Evolutionary conservation across 2,888 invertebrate genomes (phyloP), one percentile per base, ranked within the genome.

Genomic region (Aproaerema taeniolella): DNA sequence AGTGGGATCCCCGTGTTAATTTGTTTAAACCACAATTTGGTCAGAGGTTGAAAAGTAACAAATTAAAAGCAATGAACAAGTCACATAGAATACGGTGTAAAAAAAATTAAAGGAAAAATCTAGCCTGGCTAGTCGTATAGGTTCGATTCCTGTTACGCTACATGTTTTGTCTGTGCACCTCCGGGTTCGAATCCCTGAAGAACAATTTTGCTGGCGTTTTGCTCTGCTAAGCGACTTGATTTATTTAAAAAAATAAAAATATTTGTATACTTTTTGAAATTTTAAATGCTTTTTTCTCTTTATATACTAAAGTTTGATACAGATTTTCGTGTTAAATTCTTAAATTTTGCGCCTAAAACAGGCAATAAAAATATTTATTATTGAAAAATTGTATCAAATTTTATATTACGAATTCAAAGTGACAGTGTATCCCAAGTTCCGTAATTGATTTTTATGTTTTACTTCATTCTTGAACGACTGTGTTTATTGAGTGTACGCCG

Each of bases 131-230:
- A 20, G 20, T 8, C 4, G 20, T 20, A 20, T 20, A 42, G 57
- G 57, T 57, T 57, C 57, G 52, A 55, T 16, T 43, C 53, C 52
- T 46, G 14, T 6, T 5, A 8, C 31, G 14, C 10, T 8, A n/a
- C n/a, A n/a, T n/a, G n/a, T n/a, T n/a, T n/a, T n/a, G n/a, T n/a
- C n/a, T n/a, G n/a, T n/a, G n/a, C n/a, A 15, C 4, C 10, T 2
- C 12, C 7, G 6, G 29, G 6, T 29, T 29, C 11, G 29, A 29
- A 2, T 29, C 29, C 31, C 31, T 7, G 31, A 2, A 6, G 20
- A 26, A 9, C 6, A 3, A 26, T 26, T 26, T 13, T 8, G 35
- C 35, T 35, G 13, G 35, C 35, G 35, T 13, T 26, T 11, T 10
- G 17, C 5, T 8, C 11, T 32, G 32, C 17, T 6, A 26, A 6